These are phyloP conservation scores for Lagopus leucura DNA, from an alignment of 2,113 vertebrate genomes.

Conservation along the genomic window DNA sequence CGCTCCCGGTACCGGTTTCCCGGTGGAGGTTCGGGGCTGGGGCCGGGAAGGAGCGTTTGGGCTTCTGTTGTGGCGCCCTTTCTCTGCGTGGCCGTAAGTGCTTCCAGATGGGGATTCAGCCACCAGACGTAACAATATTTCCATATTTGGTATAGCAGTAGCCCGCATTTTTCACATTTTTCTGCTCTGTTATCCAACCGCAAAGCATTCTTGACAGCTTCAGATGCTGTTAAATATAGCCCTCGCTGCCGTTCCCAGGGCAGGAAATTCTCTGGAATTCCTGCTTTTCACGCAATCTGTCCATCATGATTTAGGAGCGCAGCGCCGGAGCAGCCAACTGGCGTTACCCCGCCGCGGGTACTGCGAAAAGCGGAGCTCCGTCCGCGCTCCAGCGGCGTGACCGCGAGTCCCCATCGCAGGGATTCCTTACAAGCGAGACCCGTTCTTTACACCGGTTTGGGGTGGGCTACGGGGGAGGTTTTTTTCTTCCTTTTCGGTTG, in stretches of 20 bases:
- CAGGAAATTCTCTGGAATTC: conserved; percentile 93
- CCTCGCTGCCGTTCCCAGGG: conserved; percentile 87
- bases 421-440: conserved; percentile 75
- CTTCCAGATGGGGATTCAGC: conserved; percentile 95
- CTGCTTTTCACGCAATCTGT: conserved; percentile 93
- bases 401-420: conserved; percentile 78
- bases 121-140: conserved; percentile 98
- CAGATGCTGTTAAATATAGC: conserved; percentile 95
- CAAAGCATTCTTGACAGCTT: conserved; percentile 98
- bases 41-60: conserved; percentile 1
- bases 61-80: conserved; percentile 83
- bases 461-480: not conserved
- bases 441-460: conserved; percentile 49
- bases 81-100: conserved; percentile 85
- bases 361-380: conserved; percentile 56
- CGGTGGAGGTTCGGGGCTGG: not conserved
- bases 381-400: conserved; percentile 65
- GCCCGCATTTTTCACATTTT: conserved; percentile 99
- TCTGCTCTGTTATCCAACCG: conserved; percentile 93
- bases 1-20: not conserved
- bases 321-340: conserved; percentile 81
- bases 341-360: conserved; percentile 57
- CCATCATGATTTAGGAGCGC: conserved; percentile 83
- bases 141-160: conserved; percentile 99
- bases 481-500: not conserved